These are phyloP conservation scores for Lasioglossum vierecki DNA, from an alignment of 2,888 invertebrate species.

Conservation along the genomic window DNA sequence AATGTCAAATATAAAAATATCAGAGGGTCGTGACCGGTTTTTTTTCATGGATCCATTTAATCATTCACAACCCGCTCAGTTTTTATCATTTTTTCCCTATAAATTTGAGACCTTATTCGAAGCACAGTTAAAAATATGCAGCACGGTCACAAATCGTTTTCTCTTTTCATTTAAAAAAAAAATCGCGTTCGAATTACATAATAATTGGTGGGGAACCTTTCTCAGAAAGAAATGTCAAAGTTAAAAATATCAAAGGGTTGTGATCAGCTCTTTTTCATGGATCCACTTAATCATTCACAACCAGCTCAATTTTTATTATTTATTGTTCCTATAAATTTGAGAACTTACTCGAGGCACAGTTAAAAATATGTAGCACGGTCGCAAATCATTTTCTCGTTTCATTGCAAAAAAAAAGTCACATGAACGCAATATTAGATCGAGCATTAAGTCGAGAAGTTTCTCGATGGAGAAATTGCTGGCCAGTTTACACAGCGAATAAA, in stretches of 20 bases:
- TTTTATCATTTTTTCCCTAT: neutral
- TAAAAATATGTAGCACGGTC: neutral
- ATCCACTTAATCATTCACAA: neutral
- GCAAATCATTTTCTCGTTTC: neutral
- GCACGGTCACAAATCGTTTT: neutral
- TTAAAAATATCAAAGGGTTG: neutral
- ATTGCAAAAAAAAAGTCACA: no score
- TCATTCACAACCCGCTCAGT: neutral
- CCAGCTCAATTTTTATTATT: neutral
- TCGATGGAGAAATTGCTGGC: neutral
- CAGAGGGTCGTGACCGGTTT: neutral
- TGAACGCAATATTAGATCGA: neutral
- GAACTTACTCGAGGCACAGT: neutral
- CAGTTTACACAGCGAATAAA: neutral
- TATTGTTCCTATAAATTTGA: neutral
- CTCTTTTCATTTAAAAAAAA: neutral
- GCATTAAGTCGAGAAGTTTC: neutral
- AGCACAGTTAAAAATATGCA: neutral
- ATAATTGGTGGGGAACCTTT: neutral
- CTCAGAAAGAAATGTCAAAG: neutral
- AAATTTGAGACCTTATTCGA: neutral
- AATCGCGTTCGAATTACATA: neutral
- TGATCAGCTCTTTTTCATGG: neutral
- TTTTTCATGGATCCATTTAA: neutral
- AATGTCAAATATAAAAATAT: no score